Conservation (phyloP, 2,888 invertebrate species). For the Endotricha flammealis region DNA sequence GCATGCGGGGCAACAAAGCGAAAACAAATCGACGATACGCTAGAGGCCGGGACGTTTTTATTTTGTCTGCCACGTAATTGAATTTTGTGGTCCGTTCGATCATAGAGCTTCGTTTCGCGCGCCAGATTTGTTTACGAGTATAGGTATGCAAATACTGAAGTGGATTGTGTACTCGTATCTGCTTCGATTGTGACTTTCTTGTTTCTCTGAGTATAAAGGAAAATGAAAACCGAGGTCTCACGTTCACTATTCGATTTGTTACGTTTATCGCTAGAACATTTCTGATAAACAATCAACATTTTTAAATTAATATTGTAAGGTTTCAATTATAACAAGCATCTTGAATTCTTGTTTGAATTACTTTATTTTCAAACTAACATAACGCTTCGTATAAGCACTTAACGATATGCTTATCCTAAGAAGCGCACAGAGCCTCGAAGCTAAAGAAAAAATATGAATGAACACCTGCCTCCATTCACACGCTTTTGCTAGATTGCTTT, state of each 20-base stretch:
- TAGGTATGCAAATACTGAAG: slow-evolving; percentile 29
- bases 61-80: slow-evolving; percentile 71
- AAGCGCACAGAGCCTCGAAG: slow-evolving; percentile 19
- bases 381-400: too few species aligned
- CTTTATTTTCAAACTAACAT: too few species aligned
- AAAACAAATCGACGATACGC: slow-evolving; percentile 67
- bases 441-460: slow-evolving; percentile 36
- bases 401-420: slow-evolving; percentile 5
- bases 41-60: slow-evolving; percentile 57
- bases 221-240: background rate
- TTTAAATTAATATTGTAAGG: too few species aligned
- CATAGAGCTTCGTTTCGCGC: slow-evolving; percentile 38
- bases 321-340: too few species aligned
- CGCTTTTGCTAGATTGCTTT: slow-evolving; percentile 54
- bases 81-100: slow-evolving; percentile 65
- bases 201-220: slow-evolving; percentile 9
- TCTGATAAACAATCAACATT: too few species aligned
- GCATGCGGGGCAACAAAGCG: slow-evolving; percentile 49
- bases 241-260: background rate
- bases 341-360: too few species aligned
- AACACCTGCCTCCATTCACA: slow-evolving; percentile 55
- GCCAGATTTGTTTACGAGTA: slow-evolving; percentile 41
- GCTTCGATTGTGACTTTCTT: slow-evolving; percentile 17
- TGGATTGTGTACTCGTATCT: slow-evolving; percentile 20
- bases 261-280: too few species aligned